Percentiles rank a stretch among this genome's conserved stretches.
phyloP scores from a whole-genome alignment of 2,113 vertebrate species.

The Aegotheles bennettii region DNA sequence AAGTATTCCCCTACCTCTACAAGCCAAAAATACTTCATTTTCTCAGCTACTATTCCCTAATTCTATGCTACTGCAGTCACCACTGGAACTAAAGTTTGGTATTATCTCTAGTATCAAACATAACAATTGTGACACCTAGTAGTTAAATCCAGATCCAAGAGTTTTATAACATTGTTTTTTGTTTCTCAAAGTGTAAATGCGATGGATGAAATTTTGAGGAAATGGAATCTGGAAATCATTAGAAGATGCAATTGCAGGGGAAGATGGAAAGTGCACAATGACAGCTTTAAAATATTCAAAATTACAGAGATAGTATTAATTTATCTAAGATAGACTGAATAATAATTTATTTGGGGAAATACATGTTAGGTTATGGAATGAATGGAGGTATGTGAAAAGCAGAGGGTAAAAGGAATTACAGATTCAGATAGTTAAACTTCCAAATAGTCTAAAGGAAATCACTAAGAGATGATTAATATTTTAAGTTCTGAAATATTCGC shows the following conservation, averaged over 20 bases:
- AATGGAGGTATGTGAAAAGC: neutral
- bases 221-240: conserved; percentile 50
- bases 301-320: conserved; percentile 19
- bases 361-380: neutral
- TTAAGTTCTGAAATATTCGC: neutral
- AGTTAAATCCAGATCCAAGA: neutral
- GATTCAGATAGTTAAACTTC: neutral
- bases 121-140: neutral
- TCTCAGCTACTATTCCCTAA: neutral
- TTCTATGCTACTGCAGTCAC: neutral
- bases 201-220: conserved; percentile 44
- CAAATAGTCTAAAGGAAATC: neutral
- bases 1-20: neutral
- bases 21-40: neutral
- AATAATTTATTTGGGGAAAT: neutral
- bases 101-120: neutral
- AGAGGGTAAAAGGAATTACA: neutral
- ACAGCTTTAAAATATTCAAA: conserved; percentile 50
- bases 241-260: conserved; percentile 23
- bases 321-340: neutral
- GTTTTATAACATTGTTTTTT: conserved; percentile 2
- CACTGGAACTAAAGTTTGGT: neutral
- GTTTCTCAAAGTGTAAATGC: conserved; percentile 46
- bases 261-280: conserved; percentile 20
- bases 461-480: neutral